Base-by-base conservation (phyloP, 2,888 invertebrate genomes). In the Linnaemya tessellans region DNA sequence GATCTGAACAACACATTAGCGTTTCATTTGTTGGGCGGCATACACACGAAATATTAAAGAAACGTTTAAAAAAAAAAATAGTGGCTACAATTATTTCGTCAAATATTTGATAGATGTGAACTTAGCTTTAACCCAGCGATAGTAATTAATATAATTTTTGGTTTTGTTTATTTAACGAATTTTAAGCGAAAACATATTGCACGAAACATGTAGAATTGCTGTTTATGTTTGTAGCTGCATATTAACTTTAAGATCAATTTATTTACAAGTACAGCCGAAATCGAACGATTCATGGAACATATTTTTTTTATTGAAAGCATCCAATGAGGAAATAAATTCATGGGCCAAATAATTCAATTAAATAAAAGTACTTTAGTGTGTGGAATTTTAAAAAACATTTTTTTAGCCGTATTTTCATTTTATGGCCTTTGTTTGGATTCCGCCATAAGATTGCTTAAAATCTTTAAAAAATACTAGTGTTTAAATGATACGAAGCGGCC, bases 341-440 rank as follows among this genome's bases (percentile, higher is more conserved):
- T 71, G 54, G 30, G 56, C 65, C 13, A 49, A 65, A 56, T 65
- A 18, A 65, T 84, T 75, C 64, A 84, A 80, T 74, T 74, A 22
- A 64, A 74, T 49, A 25, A 62, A 65, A 62, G 35, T 22, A 43
- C 15, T 41, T 25, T 64, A 62, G 60, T 60, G n/a, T 49, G 30
- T 38, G 64, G 64, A 46, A 56, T 71, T 11, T 64, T 13, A 3
- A 22, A 58, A 78, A 58, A 60, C 20, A 60, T 13, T 56, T 18
- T 54, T 38, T 38, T 65, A 20, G 5, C 20, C 13, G 49, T 43
- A 30, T n/a, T 25, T 64, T 58, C 25, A 25, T 10, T 58, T 58
- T 35, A 8, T 56, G 65, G 43, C 56, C 11, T 30, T 18, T 65
- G 62, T 51, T 64, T 62, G 1, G 64, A 64, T 30, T 60, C 20